Conservation (phyloP, 2,113 vertebrate genomes). For the Narcine bancroftii region DNA sequence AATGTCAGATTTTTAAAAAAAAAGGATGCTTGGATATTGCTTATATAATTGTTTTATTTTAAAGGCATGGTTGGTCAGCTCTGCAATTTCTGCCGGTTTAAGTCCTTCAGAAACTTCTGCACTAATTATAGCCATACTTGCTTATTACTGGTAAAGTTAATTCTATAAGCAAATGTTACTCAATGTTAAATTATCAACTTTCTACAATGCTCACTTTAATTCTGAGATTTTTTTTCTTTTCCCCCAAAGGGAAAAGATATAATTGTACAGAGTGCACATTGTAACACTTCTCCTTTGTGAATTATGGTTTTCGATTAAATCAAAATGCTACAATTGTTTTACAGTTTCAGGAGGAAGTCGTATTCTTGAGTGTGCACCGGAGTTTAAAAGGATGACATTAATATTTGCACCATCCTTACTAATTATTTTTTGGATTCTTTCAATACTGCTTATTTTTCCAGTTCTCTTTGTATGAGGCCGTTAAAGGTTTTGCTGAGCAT, state of each 20-base stretch:
- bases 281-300: conserved; percentile 17
- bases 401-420: conserved; percentile 29
- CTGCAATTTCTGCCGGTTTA: conserved; percentile 21
- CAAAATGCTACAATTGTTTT: neutral
- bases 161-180: conserved; percentile 36
- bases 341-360: neutral
- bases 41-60: conserved; percentile 4
- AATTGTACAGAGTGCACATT: conserved; percentile 29
- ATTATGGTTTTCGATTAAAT: conserved; percentile 37
- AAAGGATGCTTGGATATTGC: neutral
- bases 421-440: conserved; percentile 37
- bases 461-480: neutral
- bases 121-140: conserved; percentile 29
- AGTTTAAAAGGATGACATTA: neutral
- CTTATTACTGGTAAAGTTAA: conserved; percentile 31
- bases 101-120: conserved; percentile 26
- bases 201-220: conserved; percentile 25
- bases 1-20: neutral
- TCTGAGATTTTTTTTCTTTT: neutral
- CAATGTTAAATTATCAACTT: conserved; percentile 27
- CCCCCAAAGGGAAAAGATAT: conserved; percentile 9
- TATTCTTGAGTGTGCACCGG: conserved; percentile 9
- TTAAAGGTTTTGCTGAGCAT: conserved; percentile 3
- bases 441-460: neutral
- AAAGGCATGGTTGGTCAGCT: conserved; percentile 6